Evolutionary conservation across 2,113 vertebrate species (phyloP), one percentile per base, ranked within the genome.

Genomic region (Anarrhichthys ocellatus): DNA sequence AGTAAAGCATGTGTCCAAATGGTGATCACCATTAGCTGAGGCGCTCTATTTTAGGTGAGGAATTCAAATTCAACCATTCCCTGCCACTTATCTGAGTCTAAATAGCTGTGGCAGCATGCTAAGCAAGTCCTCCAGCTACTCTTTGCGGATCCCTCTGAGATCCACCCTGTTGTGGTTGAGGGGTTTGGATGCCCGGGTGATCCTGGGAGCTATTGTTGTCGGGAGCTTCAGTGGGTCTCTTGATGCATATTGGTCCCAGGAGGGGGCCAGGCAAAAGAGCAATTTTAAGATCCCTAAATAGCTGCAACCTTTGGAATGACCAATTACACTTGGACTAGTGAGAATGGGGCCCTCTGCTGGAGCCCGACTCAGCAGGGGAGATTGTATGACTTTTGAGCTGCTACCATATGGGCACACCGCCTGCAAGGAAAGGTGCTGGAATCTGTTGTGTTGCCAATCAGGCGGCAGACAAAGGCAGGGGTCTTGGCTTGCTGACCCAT

Each of bases 321-420:
- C 52, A 70, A 56, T 11, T 36, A 44, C 52, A 58, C 29, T 18
- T 40, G 24, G 50, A 58, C 44, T 6, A 15, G 10, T 20, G 29
- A 34, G 42, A 81, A 65, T 0, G 10, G 52, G 32, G 5, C 62
- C 66, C 29, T 80, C 68, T 80, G 79, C 68, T 82, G 69, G 65
- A 75, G 52, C 61, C 22, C 9, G n/a, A 69, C 59, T 70, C 61
- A 17, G 58, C 54, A 48, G 2, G 40, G 11, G 24, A 44, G 36
- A 20, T 67, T 77, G 44, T 40, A 62, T 38, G 54, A 82, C 20
- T 22, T 34, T 20, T 59, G 50, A 72, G 65, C 83, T 54, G 65
- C 27, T 72, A 63, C 76, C 82, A 85, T 87, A 81, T 84, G 78
- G 76, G 42, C 56, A 63, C 58, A 76, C 77, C 74, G 70, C 74